Percentiles rank a stretch among this genome's conserved stretches.
Conservation (phyloP, 23 tunicate species). For the Trididemnum miniatum region DNA sequence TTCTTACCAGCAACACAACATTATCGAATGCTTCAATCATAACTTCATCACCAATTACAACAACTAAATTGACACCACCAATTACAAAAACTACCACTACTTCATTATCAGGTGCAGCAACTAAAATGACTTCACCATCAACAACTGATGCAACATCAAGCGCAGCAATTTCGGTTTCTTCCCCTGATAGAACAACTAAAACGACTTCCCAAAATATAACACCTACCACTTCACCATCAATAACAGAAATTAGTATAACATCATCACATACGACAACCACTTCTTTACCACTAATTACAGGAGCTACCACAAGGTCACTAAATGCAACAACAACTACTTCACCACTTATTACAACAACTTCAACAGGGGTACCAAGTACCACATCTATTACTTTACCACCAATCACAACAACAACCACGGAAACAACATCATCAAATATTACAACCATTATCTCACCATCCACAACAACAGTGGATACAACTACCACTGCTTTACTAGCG, state of each 20-base stretch:
- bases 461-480: background rate
- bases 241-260: background rate
- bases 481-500: background rate
- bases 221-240: background rate
- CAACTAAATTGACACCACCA: background rate
- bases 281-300: background rate
- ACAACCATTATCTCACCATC: background rate
- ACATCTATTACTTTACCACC: background rate
- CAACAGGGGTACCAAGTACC: background rate
- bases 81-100: background rate
- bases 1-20: background rate
- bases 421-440: background rate
- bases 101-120: background rate
- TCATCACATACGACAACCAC: background rate
- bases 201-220: background rate
- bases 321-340: background rate
- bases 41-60: background rate
- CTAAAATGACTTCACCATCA: background rate
- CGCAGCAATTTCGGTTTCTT: background rate
- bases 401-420: background rate
- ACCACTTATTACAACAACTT: background rate
- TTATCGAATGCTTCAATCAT: too few species aligned
- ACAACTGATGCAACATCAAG: background rate
- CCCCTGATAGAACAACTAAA: background rate
- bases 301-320: background rate